phyloP scores from a whole-genome alignment of 1,140 invertebrate genomes.

The Hetaerina americana region DNA sequence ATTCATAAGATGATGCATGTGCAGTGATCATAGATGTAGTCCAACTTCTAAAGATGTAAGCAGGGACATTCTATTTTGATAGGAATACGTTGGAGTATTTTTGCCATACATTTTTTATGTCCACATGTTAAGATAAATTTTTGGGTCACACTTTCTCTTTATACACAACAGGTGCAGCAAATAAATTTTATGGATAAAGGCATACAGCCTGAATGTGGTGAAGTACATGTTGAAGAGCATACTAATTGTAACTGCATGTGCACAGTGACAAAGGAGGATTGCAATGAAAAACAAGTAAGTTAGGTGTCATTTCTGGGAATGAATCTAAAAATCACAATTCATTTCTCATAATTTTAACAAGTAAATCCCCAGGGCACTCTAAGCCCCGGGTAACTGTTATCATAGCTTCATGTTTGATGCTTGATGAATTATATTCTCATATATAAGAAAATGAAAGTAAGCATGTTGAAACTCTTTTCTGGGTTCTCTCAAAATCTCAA shows the following conservation, averaged over 20 bases:
- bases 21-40: no score
- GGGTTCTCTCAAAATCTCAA: neutral
- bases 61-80: no score
- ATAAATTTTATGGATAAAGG: neutral
- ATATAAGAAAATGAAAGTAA: neutral
- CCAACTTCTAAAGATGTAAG: no score
- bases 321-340: neutral
- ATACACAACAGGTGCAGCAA: neutral
- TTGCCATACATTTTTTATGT: no score
- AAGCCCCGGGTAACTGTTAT: no score
- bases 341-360: neutral
- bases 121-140: no score
- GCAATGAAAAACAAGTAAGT: neutral
- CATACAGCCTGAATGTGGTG: neutral
- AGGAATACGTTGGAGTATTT: no score
- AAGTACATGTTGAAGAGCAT: neutral
- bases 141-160: no score
- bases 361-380: no score
- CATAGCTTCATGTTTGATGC: no score
- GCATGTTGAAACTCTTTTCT: neutral
- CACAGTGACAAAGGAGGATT: neutral
- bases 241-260: neutral
- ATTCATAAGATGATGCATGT: no score
- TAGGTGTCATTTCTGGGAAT: neutral
- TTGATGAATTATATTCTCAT: neutral